Conservation (phyloP, 2,888 invertebrate genomes). For the Elgonia sp. region DNA sequence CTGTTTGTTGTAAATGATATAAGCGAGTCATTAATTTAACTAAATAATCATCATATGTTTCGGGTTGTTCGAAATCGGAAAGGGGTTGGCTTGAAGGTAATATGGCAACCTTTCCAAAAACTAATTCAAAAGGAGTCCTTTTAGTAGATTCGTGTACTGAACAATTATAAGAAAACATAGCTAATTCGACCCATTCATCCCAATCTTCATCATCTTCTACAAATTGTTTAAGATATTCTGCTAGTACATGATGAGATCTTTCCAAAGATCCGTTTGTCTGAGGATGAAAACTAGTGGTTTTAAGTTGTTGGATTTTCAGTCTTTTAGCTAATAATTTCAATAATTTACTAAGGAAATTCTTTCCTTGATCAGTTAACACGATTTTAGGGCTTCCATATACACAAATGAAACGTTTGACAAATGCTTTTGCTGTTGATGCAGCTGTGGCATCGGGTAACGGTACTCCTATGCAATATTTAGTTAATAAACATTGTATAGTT, state of each 20-base stretch:
- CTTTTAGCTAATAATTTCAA: not conserved
- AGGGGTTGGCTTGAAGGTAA: not conserved
- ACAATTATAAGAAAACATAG: conserved; percentile 15
- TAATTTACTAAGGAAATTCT: conserved; percentile 10
- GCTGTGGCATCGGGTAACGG: not conserved
- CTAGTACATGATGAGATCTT: conserved; percentile 8
- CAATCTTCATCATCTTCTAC: not conserved
- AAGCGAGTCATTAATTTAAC: conserved; percentile 10
- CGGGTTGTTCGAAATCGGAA: not conserved
- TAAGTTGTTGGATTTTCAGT: conserved; percentile 31
- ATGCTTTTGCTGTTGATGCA: not conserved
- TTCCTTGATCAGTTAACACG: conserved; percentile 1
- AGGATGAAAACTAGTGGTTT: too few species aligned
- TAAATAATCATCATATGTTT: conserved; percentile 49
- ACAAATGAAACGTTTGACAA: not conserved
- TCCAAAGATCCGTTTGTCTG: conserved; percentile 23
- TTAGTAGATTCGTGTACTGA: not conserved
- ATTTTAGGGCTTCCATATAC: not conserved
- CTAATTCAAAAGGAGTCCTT: conserved; percentile 29
- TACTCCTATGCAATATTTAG: too few species aligned
- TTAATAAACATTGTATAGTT: too few species aligned
- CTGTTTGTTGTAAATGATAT: not conserved
- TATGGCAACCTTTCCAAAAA: not conserved
- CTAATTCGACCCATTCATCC: conserved; percentile 11
- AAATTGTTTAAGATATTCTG: conserved; percentile 10